Evolutionary conservation across 2,888 invertebrate species (phyloP), one percentile per base, ranked within the genome.

Genomic region (Gerris lacustris): DNA sequence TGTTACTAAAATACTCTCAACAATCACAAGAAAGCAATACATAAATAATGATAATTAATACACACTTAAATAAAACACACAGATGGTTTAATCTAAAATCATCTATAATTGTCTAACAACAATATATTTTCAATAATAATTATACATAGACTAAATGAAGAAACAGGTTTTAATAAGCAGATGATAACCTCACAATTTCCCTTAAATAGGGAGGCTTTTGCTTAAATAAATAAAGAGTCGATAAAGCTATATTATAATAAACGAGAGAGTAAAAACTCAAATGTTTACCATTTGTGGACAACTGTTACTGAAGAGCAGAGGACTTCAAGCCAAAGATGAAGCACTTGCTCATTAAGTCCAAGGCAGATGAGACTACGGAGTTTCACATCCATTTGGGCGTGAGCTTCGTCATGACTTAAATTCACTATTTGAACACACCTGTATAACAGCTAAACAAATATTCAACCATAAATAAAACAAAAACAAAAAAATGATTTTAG

Each of bases 331-430:
- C 99, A 99, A 67, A 99, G 84, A 83, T 99, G 98, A 72, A 99
- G 83, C 45, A 96, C 97, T 83, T 99, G 96, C 81, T 98, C 97
- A 82, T 98, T 99, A 63, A 99, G 85, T 45, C 96, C 98, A 81
- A 96, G 87, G 79, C 96, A 96, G 76, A 98, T 90, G 43, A 98
- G 84, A 69, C 96, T 96, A 70, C 99, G 86, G 75, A 99, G 82
- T 83, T 99, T 99, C 0, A 98, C 96, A 83, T 99, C 99, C 95
- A 98, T 96, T 84, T 97, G 97, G 67, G 95, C 94, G 82, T 95
- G 95, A 2, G 93, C 94, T 80, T 91, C 90, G 80, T 97, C 96
- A 80, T 99, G 99, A 6, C 94, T 92, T 77, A 94, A 86, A 82
- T 98, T 98, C 47, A 99, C 91, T 31, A 94, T 88, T 81, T 98